Evolutionary conservation across 2,888 invertebrate species (phyloP), one percentile per base, ranked within the genome.

Genomic region (Eulithis testata): DNA sequence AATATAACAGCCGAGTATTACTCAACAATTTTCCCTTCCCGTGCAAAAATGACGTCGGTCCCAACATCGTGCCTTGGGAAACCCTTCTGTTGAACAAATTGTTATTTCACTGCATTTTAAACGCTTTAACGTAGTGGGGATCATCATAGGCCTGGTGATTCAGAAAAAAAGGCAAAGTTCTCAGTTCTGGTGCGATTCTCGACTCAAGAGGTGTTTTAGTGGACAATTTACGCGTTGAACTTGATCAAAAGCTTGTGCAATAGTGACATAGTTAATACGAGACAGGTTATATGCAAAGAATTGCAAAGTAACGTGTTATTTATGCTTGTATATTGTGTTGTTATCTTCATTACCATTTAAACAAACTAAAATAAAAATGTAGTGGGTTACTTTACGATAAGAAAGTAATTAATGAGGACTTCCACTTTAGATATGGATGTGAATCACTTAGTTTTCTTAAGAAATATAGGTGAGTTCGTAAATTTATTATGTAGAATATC

Each of bases 371-470:
- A 44, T 56, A 56, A 56, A 51, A 63, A 52, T 40, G 49, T 64
- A 31, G 51, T 51, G 51, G 52, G 40, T 56, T 37, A 60, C 56
- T 44, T 52, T 51, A 49, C 14, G 59, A 66, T 66, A 59, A 66
- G 58, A 59, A 51, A 62, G 45, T 59, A 55, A 14, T 54, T 57
- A 45, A 36, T 37, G 52, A 47, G 40, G 44, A 45, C 51, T 50
- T 40, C 12, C 27, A 58, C 60, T 53, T 60, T 31, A 60, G 21
- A 55, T 43, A 59, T 69, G 63, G 12, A 55, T 47, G 56, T 69
- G 66, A 67, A 59, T 70, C 67, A 66, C 36, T 54, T 67, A 63
- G 59, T 65, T 65, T 69, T 64, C 44, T 49, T n/a, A 53, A 60
- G 59, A 66, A 62, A 11, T 64, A 37, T 47, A 54, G 63, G 62